A percentile compares a stretch with the other conserved stretches of the same genome.
These are phyloP conservation scores for Cyrtorhinus lividipennis DNA, from an alignment of 1,140 invertebrate genomes.

Conservation along the genomic window DNA sequence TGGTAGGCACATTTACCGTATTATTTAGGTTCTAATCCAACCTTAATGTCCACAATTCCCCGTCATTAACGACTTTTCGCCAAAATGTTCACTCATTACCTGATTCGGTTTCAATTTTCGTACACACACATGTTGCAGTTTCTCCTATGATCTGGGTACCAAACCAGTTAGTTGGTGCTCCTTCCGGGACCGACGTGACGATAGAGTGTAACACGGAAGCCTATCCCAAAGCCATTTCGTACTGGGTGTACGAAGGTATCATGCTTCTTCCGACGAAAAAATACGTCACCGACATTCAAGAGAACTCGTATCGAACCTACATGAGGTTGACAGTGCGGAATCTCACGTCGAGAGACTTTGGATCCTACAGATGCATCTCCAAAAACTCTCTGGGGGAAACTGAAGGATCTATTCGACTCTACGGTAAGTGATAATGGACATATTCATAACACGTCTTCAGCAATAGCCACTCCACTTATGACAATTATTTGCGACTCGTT, in stretches of 20 bases:
- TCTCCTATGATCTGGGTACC: conserved; percentile 84
- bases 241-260: conserved; percentile 76
- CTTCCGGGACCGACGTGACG: conserved; percentile 72
- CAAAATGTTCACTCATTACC: too few relatives aligned
- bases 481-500: too few relatives aligned
- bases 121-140: conserved; percentile 50
- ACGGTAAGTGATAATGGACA: conserved; percentile 63
- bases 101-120: too few relatives aligned
- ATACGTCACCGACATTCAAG: conserved; percentile 56
- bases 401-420: conserved; percentile 77
- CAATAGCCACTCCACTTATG: too few relatives aligned
- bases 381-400: conserved; percentile 90
- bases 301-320: conserved; percentile 67
- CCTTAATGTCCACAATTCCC: too few relatives aligned
- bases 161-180: conserved; percentile 79
- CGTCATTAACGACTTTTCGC: too few relatives aligned
- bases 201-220: conserved; percentile 87
- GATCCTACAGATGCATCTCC: conserved; percentile 73
- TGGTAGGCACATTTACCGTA: too few relatives aligned
- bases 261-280: conserved; percentile 70
- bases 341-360: conserved; percentile 59
- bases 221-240: conserved; percentile 77
- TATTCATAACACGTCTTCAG: neutral
- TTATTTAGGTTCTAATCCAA: too few relatives aligned
- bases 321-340: conserved; percentile 74